These are phyloP conservation scores for Drosophila dives DNA, from an alignment of 2,888 invertebrate genomes.

Conservation along the genomic window DNA sequence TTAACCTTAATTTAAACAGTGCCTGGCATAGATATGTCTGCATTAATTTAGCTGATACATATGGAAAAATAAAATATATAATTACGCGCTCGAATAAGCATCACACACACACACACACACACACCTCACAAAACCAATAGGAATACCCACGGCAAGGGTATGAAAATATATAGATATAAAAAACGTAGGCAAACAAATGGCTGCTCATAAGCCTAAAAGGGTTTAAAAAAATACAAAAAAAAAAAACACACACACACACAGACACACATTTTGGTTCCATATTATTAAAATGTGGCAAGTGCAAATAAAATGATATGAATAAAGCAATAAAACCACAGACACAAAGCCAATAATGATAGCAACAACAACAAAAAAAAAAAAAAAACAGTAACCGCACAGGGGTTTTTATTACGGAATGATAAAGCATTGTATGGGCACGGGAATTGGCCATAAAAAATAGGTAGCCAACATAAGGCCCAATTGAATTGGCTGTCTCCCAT, in stretches of 20 bases:
- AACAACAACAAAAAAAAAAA: slow-evolving; percentile 5
- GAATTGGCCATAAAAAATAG: slow-evolving; percentile 44
- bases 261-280: slow-evolving; percentile 39
- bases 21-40: background rate
- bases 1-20: too few relatives aligned
- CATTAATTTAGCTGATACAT: background rate
- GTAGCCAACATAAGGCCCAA: slow-evolving; percentile 38
- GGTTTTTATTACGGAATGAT: slow-evolving; percentile 56
- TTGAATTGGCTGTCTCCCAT: slow-evolving; percentile 43
- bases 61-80: background rate
- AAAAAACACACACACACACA: slow-evolving; percentile 17
- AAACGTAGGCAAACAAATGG: slow-evolving; percentile 49
- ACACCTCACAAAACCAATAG: background rate
- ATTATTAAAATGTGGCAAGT: slow-evolving; percentile 60
- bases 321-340: slow-evolving; percentile 56
- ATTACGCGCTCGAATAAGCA: background rate
- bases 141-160: background rate
- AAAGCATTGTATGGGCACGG: slow-evolving; percentile 31
- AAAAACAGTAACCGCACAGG: slow-evolving; percentile 16
- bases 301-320: slow-evolving; percentile 64
- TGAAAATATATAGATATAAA: background rate
- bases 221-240: slow-evolving; percentile 35
- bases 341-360: slow-evolving; percentile 44
- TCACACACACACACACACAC: too few relatives aligned
- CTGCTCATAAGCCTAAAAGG: slow-evolving; percentile 55